Base-by-base conservation (phyloP, 2,797 vertebrate genomes). In the Onychomys arenicola region DNA sequence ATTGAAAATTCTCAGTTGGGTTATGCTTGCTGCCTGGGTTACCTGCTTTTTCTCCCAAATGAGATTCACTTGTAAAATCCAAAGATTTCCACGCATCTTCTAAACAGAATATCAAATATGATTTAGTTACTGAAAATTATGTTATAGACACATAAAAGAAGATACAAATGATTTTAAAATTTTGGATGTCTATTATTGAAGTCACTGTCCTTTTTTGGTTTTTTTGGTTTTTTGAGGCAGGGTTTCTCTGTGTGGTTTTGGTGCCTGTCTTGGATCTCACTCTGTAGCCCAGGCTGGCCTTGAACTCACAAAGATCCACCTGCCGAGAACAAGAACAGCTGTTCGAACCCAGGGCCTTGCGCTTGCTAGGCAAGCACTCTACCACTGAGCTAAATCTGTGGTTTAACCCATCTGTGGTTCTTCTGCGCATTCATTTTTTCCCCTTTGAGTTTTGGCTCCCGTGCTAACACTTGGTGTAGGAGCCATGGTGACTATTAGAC, bases 1-100 rank as follows among this genome's bases (percentile, higher is more conserved):
- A 13, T 16, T 75, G 46, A 92, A 86, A 91, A 40, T 93, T 81
- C 34, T 69, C 13, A 89, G 69, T 69, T 69, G 67, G n/a, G 17
- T 57, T 88, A 25, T 95, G 57, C 16, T 19, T 34, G 14, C 29
- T 75, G 37, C 67, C 23, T 78, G 65, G 25, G 11, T 91, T 85
- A 71, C 34, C 69, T 37, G 34, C 5, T 14, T 32, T 43, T 92
- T 23, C 29, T 84, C 34, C 75, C 65, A 83, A 75, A 91, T 57
- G 32, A 14, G 27, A 17, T 94, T 95, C 63, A 23, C 81, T 95
- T 86, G 34, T 93, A 25, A 97, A 96, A 83, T 37, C 34, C 83
- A 52, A 89, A 91, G 29, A 90, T 84, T 75, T 93, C 71, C 89
- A 91, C 71, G 71, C 27, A 76, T 49, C 37, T 37, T 61, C 14